Evolutionary conservation across 2,888 invertebrate genomes (phyloP).

Genomic region (Sturmia bella): DNA sequence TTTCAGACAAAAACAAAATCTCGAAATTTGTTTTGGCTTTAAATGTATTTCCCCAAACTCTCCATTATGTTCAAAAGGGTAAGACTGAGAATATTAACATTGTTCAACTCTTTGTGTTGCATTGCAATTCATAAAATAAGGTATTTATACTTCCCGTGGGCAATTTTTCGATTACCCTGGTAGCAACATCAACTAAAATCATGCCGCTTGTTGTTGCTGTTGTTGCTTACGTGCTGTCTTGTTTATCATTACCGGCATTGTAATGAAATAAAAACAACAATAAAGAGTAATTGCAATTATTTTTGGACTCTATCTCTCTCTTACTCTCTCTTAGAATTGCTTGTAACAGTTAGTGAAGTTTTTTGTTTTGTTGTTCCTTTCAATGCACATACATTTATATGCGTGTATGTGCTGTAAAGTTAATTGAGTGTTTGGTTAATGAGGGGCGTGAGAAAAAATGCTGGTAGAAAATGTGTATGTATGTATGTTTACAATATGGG

Average conservation of each 20-base stretch:
- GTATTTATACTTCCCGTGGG: background rate
- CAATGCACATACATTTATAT: background rate
- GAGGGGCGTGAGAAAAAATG: background rate
- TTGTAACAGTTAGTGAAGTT: too few relatives aligned
- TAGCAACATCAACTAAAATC: background rate
- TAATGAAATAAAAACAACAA: constrained; percentile 20
- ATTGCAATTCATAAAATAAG: too few relatives aligned
- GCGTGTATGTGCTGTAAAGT: background rate
- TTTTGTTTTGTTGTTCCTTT: background rate
- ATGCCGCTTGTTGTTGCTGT: background rate
- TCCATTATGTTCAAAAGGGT: too few relatives aligned
- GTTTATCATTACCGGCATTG: constrained; percentile 54
- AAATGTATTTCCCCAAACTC: too few relatives aligned
- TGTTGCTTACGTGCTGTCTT: constrained; percentile 2
- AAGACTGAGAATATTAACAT: too few relatives aligned
- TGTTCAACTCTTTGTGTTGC: too few relatives aligned
- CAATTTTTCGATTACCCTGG: too few relatives aligned
- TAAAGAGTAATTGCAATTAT: background rate
- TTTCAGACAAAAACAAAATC: too few relatives aligned
- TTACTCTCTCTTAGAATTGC: too few relatives aligned
- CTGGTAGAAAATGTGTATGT: background rate
- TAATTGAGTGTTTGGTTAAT: background rate
- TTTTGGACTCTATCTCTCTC: too few relatives aligned
- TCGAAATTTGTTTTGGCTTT: too few relatives aligned
- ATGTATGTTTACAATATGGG: background rate